phyloP scores from a whole-genome alignment of 2,888 invertebrate species.

The Platycnemis pennipes region DNA sequence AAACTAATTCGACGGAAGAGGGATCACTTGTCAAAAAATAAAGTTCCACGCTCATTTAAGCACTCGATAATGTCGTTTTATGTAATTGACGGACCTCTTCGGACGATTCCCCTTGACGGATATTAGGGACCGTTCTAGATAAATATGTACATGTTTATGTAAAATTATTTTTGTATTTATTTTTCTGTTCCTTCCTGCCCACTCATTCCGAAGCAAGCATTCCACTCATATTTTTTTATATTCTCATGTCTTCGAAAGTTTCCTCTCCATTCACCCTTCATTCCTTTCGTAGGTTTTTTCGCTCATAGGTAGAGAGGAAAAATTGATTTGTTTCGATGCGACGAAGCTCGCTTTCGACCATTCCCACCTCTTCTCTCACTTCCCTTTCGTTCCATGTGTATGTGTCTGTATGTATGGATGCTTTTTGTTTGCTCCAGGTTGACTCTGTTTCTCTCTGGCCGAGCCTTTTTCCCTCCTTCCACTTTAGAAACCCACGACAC shows the following conservation, averaged over 20 bases:
- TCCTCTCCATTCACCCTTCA: neutral
- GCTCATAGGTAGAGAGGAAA: neutral
- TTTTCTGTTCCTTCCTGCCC: too few species aligned
- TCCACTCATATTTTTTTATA: too few species aligned
- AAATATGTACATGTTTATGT: neutral
- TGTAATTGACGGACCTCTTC: neutral
- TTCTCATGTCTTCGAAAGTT: neutral
- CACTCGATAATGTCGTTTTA: constrained; percentile 17
- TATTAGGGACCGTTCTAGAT: neutral
- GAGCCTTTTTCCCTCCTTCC: neutral
- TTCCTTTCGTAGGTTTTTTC: neutral
- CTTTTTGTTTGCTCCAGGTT: neutral
- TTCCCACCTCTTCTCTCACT: neutral
- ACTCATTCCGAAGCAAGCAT: too few species aligned
- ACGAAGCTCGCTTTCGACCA: neutral
- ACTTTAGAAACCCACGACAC: neutral
- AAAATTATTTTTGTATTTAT: neutral
- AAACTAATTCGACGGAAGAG: constrained; percentile 37
- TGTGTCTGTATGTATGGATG: too few species aligned
- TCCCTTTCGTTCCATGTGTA: neutral
- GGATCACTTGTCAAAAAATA: neutral
- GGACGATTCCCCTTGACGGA: neutral
- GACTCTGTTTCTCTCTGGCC: neutral
- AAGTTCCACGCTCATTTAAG: constrained; percentile 45
- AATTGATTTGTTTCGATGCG: neutral